These are phyloP conservation scores for Polyploca ridens DNA, from an alignment of 2,888 invertebrate genomes.

Conservation along the genomic window DNA sequence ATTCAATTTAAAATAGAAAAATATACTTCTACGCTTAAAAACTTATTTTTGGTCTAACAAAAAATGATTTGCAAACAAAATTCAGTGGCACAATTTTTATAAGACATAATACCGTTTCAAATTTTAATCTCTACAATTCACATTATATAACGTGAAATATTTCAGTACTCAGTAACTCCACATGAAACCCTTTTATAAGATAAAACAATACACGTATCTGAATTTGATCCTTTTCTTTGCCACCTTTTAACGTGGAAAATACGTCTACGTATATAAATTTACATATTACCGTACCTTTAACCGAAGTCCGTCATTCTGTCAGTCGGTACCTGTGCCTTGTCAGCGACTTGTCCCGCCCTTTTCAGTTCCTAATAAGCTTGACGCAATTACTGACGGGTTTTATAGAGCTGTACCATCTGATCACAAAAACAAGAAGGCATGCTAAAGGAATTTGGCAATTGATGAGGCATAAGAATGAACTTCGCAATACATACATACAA, in stretches of 20 bases:
- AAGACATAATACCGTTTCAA: no score
- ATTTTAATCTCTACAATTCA: no score
- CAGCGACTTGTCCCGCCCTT: constrained; percentile 9
- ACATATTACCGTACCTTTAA: neutral
- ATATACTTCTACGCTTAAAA: no score
- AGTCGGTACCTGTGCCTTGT: constrained; percentile 3
- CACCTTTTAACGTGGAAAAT: neutral
- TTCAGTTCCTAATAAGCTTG: constrained; percentile 6
- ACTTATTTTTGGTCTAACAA: no score
- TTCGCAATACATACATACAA: no score
- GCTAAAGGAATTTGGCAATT: neutral
- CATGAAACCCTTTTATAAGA: neutral
- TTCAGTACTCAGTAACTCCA: neutral
- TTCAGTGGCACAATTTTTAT: no score
- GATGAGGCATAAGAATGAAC: neutral
- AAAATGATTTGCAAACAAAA: no score
- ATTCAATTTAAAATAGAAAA: no score
- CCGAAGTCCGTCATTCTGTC: constrained; percentile 3
- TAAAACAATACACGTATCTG: neutral
- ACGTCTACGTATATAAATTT: neutral
- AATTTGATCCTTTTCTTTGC: constrained; percentile 1
- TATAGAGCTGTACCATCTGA: neutral
- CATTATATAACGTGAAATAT: neutral
- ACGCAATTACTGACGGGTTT: constrained; percentile 7
- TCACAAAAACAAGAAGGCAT: neutral